These are phyloP conservation scores for Neuroscelio doddi DNA, from an alignment of 2,888 invertebrate species.

Conservation along the genomic window DNA sequence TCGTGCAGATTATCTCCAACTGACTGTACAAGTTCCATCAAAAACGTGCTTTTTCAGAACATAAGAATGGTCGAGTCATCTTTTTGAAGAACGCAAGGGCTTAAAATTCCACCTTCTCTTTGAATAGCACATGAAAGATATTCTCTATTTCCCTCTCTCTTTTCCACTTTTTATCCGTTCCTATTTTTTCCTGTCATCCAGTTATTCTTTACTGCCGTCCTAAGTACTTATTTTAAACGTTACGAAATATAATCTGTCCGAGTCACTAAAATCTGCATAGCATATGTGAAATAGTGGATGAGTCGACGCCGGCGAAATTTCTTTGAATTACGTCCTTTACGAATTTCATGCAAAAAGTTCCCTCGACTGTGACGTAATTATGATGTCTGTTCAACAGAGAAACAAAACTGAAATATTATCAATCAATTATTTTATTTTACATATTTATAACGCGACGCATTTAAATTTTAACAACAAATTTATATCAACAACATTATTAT, in stretches of 20 bases:
- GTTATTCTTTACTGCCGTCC: not conserved
- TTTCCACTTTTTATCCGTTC: conserved; percentile 14
- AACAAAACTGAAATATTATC: no score
- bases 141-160: conserved; percentile 40
- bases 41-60: not conserved
- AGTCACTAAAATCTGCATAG: conserved; percentile 43
- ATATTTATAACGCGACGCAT: no score
- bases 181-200: conserved; percentile 7
- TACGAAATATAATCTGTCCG: conserved; percentile 28
- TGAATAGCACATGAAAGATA: conserved; percentile 13
- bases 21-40: not conserved
- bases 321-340: conserved; percentile 46
- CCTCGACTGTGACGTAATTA: conserved; percentile 42
- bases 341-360: conserved; percentile 38
- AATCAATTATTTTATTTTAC: no score
- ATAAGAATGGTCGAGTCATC: conserved; percentile 42
- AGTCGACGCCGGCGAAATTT: conserved; percentile 46
- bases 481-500: no score
- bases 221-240: no score
- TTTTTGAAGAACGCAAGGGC: conserved; percentile 39
- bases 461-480: no score
- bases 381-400: conserved; percentile 12
- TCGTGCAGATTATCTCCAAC: not conserved
- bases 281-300: conserved; percentile 47
- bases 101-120: conserved; percentile 42